Evolutionary conservation across 2,888 invertebrate genomes (phyloP).

Genomic region (Tetropium fuscum): DNA sequence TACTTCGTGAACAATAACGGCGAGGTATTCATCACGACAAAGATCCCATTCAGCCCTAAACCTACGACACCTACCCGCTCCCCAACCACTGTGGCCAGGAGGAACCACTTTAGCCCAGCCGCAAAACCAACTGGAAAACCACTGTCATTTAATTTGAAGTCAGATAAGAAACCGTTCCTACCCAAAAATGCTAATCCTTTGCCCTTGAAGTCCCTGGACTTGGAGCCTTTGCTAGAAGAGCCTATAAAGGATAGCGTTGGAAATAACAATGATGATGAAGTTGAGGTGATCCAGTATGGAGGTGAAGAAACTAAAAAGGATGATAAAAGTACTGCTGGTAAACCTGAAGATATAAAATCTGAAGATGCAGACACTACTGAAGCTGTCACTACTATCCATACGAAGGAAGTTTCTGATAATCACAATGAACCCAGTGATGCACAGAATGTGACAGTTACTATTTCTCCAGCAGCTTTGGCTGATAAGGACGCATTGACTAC

Average conservation of each 20-base stretch:
- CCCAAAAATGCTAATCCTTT: conserved; percentile 43
- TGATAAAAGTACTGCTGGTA: background rate
- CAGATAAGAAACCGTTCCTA: conserved; percentile 49
- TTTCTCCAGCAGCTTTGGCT: background rate
- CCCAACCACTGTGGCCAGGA: conserved; percentile 51
- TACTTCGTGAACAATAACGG: conserved; percentile 61
- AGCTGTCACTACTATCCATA: too few species aligned
- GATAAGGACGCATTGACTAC: background rate
- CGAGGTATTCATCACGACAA: conserved; percentile 56
- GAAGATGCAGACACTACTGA: too few species aligned
- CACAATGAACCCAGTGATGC: background rate
- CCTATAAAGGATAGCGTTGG: conserved; percentile 65
- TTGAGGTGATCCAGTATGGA: conserved; percentile 36
- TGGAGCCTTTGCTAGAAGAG: conserved; percentile 72
- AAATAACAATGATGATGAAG: conserved; percentile 40
- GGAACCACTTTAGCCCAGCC: conserved; percentile 53
- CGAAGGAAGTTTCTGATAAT: too few species aligned
- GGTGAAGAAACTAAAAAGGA: conserved; percentile 22
- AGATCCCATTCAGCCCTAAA: conserved; percentile 52
- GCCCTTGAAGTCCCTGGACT: conserved; percentile 61
- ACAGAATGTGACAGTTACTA: background rate
- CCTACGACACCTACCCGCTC: conserved; percentile 49
- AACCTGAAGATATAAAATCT: too few species aligned
- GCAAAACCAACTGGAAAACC: conserved; percentile 50
- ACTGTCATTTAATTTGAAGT: conserved; percentile 48